Evolutionary conservation across 1,140 invertebrate species (phyloP).

Genomic region (Schlechtendalia chinensis): DNA sequence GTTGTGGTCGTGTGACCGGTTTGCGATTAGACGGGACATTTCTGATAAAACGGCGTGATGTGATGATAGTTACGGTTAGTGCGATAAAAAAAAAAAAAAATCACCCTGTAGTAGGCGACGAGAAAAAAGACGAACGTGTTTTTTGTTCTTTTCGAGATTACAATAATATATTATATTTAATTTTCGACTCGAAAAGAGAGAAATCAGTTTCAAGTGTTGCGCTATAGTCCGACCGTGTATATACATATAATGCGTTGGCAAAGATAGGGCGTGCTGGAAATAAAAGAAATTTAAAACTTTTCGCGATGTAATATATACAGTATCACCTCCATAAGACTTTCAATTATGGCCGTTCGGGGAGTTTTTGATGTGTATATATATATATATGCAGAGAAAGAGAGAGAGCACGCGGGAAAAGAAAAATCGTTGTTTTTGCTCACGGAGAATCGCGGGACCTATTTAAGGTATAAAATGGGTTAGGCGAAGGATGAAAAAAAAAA

Average conservation of each 20-base stretch:
- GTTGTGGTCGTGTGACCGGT: too few relatives aligned
- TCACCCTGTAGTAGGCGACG: too few relatives aligned
- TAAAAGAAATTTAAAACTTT: conserved; percentile 43
- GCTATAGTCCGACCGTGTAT: neutral
- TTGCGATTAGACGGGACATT: too few relatives aligned
- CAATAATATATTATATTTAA: conserved; percentile 1
- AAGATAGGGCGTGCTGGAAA: neutral
- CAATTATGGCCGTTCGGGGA: conserved; percentile 45
- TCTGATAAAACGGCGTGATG: too few relatives aligned
- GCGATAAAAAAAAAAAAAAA: too few relatives aligned
- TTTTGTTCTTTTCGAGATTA: neutral
- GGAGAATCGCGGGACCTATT: conserved; percentile 40
- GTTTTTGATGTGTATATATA: neutral
- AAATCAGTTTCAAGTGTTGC: conserved; percentile 30
- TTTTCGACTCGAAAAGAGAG: neutral
- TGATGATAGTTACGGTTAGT: too few relatives aligned
- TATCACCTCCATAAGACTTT: conserved; percentile 42
- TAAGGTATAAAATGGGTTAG: conserved; percentile 33
- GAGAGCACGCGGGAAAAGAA: conserved; percentile 32
- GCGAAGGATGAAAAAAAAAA: neutral
- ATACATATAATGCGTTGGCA: too few relatives aligned
- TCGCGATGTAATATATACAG: conserved; percentile 28
- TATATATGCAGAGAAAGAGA: neutral
- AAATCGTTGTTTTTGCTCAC: conserved; percentile 43
- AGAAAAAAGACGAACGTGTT: neutral